phyloP scores from a whole-genome alignment of 2,113 vertebrate genomes.

The Cochlearius cochlearius region DNA sequence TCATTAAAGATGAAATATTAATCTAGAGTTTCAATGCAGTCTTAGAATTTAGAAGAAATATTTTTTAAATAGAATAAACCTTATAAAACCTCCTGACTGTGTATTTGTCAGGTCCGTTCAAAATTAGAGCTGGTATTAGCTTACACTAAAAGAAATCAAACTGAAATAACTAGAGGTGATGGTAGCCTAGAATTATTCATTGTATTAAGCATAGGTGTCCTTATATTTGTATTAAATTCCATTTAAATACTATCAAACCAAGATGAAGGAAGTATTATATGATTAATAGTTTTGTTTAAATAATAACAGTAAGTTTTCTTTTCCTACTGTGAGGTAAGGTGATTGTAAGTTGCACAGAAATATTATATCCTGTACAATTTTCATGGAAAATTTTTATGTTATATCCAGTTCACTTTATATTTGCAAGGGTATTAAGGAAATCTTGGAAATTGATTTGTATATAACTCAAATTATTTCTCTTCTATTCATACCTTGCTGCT shows the following conservation, averaged over 20 bases:
- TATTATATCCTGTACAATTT: not conserved
- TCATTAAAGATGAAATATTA: not conserved
- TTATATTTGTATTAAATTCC: conserved; percentile 57
- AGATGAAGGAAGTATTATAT: conserved; percentile 33
- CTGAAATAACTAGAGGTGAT: not conserved
- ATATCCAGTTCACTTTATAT: not conserved
- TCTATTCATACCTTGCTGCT: not conserved
- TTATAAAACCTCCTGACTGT: not conserved
- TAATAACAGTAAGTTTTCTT: conserved; percentile 11
- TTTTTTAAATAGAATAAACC: not conserved
- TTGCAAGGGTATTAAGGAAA: not conserved
- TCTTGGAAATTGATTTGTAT: not conserved
- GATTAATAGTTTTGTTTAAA: conserved; percentile 41
- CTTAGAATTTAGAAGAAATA: not conserved
- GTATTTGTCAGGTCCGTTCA: not conserved
- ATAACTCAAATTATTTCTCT: not conserved
- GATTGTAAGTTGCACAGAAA: not conserved
- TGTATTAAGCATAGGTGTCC: not conserved
- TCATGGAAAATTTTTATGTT: conserved; percentile 7
- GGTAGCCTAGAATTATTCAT: conserved; percentile 3
- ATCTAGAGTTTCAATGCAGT: not conserved
- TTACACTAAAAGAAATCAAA: not conserved
- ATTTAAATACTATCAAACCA: conserved; percentile 52
- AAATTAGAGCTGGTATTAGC: not conserved
- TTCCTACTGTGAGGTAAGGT: conserved; percentile 1